Evolutionary conservation across 2,797 vertebrate genomes (phyloP).

Genomic region (Callimico goeldii): DNA sequence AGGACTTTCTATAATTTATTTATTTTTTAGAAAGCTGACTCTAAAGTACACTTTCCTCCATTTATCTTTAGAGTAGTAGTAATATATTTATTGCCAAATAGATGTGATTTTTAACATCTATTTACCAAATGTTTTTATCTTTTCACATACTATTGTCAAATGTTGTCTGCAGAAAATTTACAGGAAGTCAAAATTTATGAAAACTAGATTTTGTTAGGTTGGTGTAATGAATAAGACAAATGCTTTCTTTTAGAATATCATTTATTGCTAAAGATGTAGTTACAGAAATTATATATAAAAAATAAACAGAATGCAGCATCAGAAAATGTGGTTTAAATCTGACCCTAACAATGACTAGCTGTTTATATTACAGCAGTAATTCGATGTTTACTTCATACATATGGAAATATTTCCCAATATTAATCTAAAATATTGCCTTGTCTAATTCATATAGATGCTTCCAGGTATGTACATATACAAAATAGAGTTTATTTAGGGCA

Average conservation of each 20-base stretch:
- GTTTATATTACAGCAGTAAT: neutral
- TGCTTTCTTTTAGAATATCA: neutral
- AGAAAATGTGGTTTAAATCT: neutral
- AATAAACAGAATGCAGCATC: neutral
- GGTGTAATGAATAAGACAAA: neutral
- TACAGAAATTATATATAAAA: neutral
- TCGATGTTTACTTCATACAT: neutral
- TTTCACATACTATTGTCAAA: neutral
- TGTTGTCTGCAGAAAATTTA: neutral
- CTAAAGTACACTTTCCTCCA: conserved; percentile 17
- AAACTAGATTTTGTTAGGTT: conserved; percentile 30
- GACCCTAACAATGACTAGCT: neutral
- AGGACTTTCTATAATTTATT: conserved; percentile 76
- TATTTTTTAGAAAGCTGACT: conserved; percentile 68
- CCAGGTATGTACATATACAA: too few species aligned
- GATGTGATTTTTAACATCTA: neutral
- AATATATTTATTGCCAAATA: conserved; percentile 32
- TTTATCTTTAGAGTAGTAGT: neutral
- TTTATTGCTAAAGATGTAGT: neutral
- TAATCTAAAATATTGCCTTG: neutral
- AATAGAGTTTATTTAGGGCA: neutral
- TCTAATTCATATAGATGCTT: neutral
- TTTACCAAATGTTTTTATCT: neutral
- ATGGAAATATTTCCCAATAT: neutral
- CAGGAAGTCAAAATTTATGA: conserved; percentile 25